Conservation (phyloP, 2,888 invertebrate genomes). For the Aethes cnicana region DNA sequence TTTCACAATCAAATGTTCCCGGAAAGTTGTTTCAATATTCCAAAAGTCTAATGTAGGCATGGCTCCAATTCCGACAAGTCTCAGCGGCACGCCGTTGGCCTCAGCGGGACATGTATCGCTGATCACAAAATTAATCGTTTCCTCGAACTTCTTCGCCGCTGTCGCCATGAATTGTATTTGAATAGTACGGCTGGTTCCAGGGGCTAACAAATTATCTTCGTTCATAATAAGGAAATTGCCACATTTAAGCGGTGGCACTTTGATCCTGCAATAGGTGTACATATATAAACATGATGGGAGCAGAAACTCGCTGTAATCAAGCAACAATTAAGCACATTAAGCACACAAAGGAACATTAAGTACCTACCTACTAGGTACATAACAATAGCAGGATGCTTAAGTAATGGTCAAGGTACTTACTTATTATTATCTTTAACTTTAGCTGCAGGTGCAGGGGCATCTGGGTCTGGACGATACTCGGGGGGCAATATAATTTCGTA, state of each 20-base stretch:
- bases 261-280: too few species aligned
- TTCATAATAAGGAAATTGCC: slow-evolving; percentile 71
- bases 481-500: slow-evolving; percentile 69
- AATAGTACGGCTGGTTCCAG: slow-evolving; percentile 67
- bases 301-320: too few species aligned
- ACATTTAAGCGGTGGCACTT: slow-evolving; percentile 65
- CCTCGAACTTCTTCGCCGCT: slow-evolving; percentile 59
- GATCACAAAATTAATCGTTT: slow-evolving; percentile 69
- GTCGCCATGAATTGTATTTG: slow-evolving; percentile 68
- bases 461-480: slow-evolving; percentile 49
- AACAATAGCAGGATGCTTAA: too few species aligned
- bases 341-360: too few species aligned
- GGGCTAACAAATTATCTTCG: slow-evolving; percentile 71
- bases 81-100: slow-evolving; percentile 71
- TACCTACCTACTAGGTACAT: too few species aligned
- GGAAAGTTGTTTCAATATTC: slow-evolving; percentile 82
- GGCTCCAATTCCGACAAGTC: slow-evolving; percentile 78
- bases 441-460: slow-evolving; percentile 33
- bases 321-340: too few species aligned
- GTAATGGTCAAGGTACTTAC: too few species aligned
- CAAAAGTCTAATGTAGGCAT: slow-evolving; percentile 81
- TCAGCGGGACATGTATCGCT: slow-evolving; percentile 78
- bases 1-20: slow-evolving; percentile 82
- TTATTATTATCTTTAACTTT: slow-evolving; percentile 56
- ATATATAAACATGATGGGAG: too few species aligned